Evolutionary conservation across 2,113 vertebrate species (phyloP).

Genomic region (Megaceryle torquata): DNA sequence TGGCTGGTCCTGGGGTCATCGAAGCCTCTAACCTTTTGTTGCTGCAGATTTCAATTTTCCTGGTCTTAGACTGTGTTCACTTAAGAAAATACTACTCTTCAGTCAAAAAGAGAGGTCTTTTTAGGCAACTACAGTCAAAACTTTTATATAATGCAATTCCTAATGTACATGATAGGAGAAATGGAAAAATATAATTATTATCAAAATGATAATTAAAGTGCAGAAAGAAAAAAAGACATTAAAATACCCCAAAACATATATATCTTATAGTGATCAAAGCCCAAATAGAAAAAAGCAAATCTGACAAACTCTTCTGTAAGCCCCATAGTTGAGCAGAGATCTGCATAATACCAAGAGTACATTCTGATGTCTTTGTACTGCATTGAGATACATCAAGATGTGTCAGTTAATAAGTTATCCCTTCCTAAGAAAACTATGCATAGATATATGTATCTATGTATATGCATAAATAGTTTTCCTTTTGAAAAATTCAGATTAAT

Average conservation of each 20-base stretch:
- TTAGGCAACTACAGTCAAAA: neutral
- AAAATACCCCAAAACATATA: neutral
- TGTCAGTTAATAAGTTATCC: neutral
- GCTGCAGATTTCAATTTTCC: neutral
- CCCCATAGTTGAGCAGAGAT: neutral
- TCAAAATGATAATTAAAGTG: neutral
- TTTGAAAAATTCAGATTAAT: constrained; percentile 18
- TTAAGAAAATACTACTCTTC: neutral
- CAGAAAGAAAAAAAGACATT: neutral
- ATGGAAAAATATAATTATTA: neutral
- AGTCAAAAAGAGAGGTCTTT: neutral
- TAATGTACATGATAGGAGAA: neutral
- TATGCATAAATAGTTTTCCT: neutral
- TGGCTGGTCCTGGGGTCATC: neutral
- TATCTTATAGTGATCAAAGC: neutral
- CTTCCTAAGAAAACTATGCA: neutral
- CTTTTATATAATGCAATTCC: neutral
- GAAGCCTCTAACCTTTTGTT: neutral
- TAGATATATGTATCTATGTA: neutral
- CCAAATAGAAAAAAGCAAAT: neutral
- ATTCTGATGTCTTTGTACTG: neutral
- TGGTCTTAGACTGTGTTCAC: neutral
- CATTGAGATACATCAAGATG: neutral
- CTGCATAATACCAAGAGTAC: neutral
- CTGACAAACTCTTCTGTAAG: neutral